A percentile compares a stretch with the other conserved stretches of the same genome.
Conservation (phyloP, 2,797 vertebrate species). For the Muscicapa striata region DNA sequence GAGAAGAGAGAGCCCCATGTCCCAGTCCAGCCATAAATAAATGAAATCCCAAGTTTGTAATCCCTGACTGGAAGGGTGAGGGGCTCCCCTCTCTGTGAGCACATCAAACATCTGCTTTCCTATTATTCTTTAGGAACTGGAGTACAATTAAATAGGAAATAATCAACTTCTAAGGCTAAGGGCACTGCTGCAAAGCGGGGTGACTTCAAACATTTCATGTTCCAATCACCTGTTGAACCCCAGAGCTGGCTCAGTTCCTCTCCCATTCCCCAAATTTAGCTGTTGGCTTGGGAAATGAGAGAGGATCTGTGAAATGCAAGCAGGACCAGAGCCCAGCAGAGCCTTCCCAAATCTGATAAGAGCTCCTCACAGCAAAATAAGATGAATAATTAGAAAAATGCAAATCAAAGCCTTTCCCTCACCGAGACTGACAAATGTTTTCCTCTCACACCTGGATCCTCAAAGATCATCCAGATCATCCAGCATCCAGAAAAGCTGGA, state of each 20-base stretch:
- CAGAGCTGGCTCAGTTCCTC: not conserved
- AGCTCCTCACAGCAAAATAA: not conserved
- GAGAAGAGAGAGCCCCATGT: not conserved
- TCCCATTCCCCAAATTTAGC: not conserved
- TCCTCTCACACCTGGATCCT: not conserved
- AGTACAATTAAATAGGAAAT: not conserved
- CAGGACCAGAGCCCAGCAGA: not conserved
- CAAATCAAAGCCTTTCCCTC: not conserved
- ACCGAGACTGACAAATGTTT: accelerated
- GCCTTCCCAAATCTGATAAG: not conserved
- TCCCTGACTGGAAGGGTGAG: not conserved
- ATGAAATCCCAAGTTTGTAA: not conserved
- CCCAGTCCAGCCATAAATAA: not conserved
- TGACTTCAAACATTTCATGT: not conserved
- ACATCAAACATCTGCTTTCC: not conserved
- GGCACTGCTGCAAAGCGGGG: not conserved
- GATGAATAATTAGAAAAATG: not conserved
- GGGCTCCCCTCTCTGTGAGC: not conserved
- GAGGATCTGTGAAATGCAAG: not conserved
- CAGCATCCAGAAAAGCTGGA: not conserved
- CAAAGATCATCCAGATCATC: too few relatives aligned
- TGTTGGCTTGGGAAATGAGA: not conserved
- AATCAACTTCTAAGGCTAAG: not conserved
- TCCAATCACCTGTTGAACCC: not conserved
- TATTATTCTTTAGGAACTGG: not conserved